Percentiles rank a stretch among this genome's conserved stretches.
Evolutionary conservation across 1,140 invertebrate genomes (phyloP).

Genomic region (Calephelis virginiensis): DNA sequence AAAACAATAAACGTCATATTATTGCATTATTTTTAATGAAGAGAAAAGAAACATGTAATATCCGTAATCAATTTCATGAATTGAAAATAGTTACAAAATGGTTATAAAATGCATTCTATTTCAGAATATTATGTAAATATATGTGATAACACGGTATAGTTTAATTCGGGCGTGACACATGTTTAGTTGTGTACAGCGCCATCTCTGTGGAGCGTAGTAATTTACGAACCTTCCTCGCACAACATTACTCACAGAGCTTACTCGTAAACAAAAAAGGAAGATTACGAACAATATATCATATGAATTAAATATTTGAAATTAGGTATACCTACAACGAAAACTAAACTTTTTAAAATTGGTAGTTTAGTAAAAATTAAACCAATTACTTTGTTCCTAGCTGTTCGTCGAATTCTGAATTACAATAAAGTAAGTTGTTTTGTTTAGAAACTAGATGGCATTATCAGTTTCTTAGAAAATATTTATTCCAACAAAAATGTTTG

Average conservation of each 20-base stretch:
- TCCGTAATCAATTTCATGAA: constrained; percentile 54
- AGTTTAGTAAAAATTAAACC: too few species aligned
- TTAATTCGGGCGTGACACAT: constrained; percentile 67
- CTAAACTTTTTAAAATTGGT: too few species aligned
- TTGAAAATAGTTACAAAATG: constrained; percentile 47
- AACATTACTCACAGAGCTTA: too few species aligned
- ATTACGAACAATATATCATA: not conserved
- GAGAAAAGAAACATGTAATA: constrained; percentile 51
- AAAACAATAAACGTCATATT: constrained; percentile 65
- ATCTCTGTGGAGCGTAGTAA: constrained; percentile 15
- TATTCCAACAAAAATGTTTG: too few species aligned
- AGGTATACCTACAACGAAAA: too few species aligned
- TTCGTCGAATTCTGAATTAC: too few species aligned
- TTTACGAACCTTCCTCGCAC: not conserved
- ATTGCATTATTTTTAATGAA: constrained; percentile 62
- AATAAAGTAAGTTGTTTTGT: too few species aligned
- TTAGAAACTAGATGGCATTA: too few species aligned
- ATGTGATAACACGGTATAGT: constrained; percentile 39
- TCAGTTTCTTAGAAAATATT: too few species aligned
- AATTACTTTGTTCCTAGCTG: too few species aligned
- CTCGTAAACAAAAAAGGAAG: too few species aligned
- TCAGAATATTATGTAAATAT: constrained; percentile 61
- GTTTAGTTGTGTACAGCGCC: constrained; percentile 19
- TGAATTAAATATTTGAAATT: too few species aligned
- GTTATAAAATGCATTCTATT: constrained; percentile 57